A percentile compares a stretch with the other conserved stretches of the same genome.
These are phyloP conservation scores for Epiblema foenella DNA, from an alignment of 2,888 invertebrate species.

Conservation along the genomic window DNA sequence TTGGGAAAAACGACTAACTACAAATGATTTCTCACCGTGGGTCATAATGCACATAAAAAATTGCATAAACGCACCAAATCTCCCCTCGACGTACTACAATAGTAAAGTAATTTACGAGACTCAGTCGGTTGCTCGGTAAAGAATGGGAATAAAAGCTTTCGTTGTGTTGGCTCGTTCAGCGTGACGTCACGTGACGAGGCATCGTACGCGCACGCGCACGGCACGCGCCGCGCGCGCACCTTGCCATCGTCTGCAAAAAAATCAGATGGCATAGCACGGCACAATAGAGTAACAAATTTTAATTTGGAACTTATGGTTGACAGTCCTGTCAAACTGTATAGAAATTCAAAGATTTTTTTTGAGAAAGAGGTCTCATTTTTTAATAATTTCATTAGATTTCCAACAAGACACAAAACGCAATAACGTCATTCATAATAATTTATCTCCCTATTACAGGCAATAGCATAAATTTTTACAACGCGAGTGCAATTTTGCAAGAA, in stretches of 20 bases:
- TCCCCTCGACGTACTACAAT: conserved; percentile 65
- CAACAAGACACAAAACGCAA: background rate
- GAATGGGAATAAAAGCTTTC: conserved; percentile 62
- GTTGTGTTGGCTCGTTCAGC: conserved; percentile 66
- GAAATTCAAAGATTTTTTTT: too few relatives aligned
- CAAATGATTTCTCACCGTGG: conserved; percentile 6
- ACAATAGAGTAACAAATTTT: background rate
- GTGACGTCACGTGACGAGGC: conserved; percentile 69
- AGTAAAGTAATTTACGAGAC: conserved; percentile 74
- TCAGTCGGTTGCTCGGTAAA: conserved; percentile 64
- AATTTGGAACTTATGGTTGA: too few relatives aligned
- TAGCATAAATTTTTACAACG: too few relatives aligned
- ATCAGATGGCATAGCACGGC: background rate
- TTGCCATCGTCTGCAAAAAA: conserved; percentile 69
- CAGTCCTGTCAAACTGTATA: too few relatives aligned
- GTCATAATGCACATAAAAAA: conserved; percentile 59
- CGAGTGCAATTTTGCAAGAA: too few relatives aligned
- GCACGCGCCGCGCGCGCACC: conserved; percentile 64
- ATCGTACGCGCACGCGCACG: conserved; percentile 65
- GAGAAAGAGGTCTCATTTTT: too few relatives aligned
- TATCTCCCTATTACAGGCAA: too few relatives aligned
- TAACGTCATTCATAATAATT: background rate
- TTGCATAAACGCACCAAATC: conserved; percentile 68
- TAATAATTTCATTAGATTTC: background rate
- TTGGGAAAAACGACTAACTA: background rate